phyloP scores from a whole-genome alignment of 2,797 vertebrate species.

The Microhierax caerulescens region DNA sequence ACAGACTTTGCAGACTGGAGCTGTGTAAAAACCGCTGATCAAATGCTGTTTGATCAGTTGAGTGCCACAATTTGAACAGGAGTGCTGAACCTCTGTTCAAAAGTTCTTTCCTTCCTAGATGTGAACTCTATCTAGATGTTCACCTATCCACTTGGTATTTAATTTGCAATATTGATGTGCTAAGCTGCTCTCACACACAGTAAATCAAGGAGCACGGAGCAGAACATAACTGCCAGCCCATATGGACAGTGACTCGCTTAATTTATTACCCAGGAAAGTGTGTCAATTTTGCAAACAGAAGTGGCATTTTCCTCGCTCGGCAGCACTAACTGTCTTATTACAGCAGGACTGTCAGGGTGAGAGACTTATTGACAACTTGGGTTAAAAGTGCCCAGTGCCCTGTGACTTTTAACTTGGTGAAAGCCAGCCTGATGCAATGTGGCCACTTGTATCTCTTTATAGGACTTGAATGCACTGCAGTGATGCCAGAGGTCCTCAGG shows the following conservation, averaged over 20 bases:
- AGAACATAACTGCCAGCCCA: background rate
- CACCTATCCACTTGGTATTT: background rate
- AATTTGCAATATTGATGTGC: background rate
- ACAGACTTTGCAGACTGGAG: background rate
- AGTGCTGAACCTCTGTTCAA: background rate
- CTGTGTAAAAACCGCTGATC: background rate
- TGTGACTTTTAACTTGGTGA: background rate
- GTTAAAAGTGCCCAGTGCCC: background rate
- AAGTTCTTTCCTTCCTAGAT: background rate
- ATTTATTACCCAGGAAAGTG: background rate
- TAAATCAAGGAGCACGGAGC: conserved; percentile 22
- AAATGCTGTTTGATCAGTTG: background rate
- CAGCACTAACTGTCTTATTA: background rate
- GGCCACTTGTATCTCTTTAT: background rate
- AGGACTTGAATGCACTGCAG: background rate
- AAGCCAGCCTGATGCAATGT: background rate
- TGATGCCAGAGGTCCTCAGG: background rate
- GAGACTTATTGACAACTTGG: background rate
- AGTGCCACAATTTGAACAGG: background rate
- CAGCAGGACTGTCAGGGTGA: background rate
- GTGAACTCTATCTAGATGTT: background rate
- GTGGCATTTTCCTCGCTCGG: background rate
- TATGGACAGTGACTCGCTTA: background rate
- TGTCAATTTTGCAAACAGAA: conserved; percentile 14
- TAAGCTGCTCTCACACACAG: background rate